Base-by-base conservation (phyloP, 2,113 vertebrate species). In the Orientallactaga bullata region DNA sequence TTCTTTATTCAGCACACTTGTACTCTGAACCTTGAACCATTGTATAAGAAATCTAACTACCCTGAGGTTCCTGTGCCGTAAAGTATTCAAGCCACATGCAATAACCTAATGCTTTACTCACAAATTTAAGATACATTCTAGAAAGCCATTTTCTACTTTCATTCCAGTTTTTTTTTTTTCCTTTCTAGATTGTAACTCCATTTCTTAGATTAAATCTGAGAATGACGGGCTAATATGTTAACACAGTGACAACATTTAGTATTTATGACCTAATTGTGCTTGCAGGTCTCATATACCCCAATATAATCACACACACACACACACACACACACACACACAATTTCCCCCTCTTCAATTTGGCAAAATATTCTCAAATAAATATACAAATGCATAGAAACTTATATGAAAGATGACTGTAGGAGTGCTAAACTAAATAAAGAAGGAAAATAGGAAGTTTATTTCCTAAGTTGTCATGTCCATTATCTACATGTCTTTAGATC, bases 331-430 rank as follows among this genome's bases (percentile, higher is more conserved):
- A 47, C 42, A 47, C 42, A 47, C 42, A 47, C 42, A 42, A 85
- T 90, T 66, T 47, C 2, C 17, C 42, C 35, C 1, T 76, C 35
- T 91, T 90, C n/a, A 55, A 84, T 96, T 92, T 91, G 74, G 21
- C 39, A 92, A 91, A 79, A 85, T 88, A 81, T 82, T 73, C 28
- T 89, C 42, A 94, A 72, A 89, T 32, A 78, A 89, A 73, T 83
- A 94, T n/a, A 82, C 35, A 91, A 88, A 73, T 74, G 15, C 60
- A 96, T 24, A 80, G 35, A 68, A 68, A 80, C 35, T 11, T 42
- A 24, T 84, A 60, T 30, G 37, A 32, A 89, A 87, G 85, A 42
- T 81, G 28, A 76, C 17, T 94, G n/a, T 69, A 92, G 74, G 28
- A 47, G 60, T 35, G 74, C 20, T 39, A 89, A 93, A 94, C 91